Percentiles rank a stretch among this genome's conserved stretches.
Conservation (phyloP, 2,113 vertebrate species). For the Emydocephalus ijimae region DNA sequence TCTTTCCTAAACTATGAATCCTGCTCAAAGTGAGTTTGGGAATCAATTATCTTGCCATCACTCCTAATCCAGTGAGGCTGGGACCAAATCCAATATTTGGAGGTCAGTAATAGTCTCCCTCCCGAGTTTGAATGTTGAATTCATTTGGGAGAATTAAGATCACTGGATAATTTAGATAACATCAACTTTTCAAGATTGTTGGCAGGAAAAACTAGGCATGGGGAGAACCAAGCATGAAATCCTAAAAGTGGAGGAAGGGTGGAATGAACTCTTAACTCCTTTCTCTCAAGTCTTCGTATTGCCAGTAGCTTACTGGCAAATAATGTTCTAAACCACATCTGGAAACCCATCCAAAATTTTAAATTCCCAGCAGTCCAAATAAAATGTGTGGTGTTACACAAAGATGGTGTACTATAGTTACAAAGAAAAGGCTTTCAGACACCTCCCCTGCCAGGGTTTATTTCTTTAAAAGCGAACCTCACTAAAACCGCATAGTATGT, state of each 20-base stretch:
- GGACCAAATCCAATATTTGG: not conserved
- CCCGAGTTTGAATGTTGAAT: not conserved
- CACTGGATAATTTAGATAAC: not conserved
- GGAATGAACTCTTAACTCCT: not conserved
- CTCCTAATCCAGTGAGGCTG: not conserved
- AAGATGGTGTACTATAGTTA: not conserved
- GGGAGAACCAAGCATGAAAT: not conserved
- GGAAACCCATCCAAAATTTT: not conserved
- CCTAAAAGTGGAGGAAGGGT: not conserved
- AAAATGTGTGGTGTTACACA: not conserved
- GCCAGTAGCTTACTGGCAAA: not conserved
- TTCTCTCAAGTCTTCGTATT: not conserved
- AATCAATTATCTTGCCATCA: not conserved
- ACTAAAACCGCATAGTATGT: not conserved
- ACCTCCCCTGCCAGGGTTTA: not conserved
- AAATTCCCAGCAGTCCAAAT: not conserved
- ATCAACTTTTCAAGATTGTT: not conserved
- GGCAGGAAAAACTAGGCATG: not conserved
- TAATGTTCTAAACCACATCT: too few species aligned
- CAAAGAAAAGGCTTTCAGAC: not conserved
- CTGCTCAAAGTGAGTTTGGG: not conserved
- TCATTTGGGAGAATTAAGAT: not conserved
- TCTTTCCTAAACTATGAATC: not conserved
- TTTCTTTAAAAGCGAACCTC: not conserved
- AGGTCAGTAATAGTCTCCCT: not conserved